phyloP scores from a whole-genome alignment of 2,797 vertebrate genomes.

The Chelmon rostratus region DNA sequence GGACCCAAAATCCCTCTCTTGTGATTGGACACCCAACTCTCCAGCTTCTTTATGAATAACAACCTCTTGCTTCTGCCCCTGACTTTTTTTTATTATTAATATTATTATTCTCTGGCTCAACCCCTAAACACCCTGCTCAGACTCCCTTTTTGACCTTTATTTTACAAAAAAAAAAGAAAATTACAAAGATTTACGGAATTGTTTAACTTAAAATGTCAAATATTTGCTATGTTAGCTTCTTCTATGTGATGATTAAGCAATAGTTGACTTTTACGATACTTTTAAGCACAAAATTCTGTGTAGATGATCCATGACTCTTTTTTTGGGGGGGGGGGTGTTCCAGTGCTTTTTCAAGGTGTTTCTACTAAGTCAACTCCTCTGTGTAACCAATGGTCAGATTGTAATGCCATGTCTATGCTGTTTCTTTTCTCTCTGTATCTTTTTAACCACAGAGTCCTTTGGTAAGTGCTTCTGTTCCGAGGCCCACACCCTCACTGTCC shows the following conservation, averaged over 20 bases:
- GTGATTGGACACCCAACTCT: conserved; percentile 68
- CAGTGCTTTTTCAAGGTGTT: conserved; percentile 85
- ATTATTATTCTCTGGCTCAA: conserved; percentile 72
- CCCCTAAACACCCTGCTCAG: conserved; percentile 60
- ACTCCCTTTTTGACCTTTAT: conserved; percentile 78
- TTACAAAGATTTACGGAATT: conserved; percentile 1
- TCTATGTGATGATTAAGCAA: conserved; percentile 42
- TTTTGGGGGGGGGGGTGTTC: conserved; percentile 61
- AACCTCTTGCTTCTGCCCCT: conserved; percentile 83
- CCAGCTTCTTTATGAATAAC: conserved; percentile 84
- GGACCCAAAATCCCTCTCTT: conserved; percentile 57
- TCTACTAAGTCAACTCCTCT: conserved; percentile 87
- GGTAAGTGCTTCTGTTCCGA: conserved; percentile 99
- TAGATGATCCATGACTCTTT: conserved; percentile 37
- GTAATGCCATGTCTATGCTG: conserved; percentile 99
- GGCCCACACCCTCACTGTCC: conserved; percentile 89
- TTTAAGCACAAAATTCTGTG: conserved; percentile 37
- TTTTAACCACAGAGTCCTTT: conserved; percentile 99
- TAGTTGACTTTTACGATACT: too few relatives aligned
- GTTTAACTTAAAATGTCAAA: conserved; percentile 37
- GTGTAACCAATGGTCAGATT: conserved; percentile 87
- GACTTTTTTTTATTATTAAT: conserved; percentile 66
- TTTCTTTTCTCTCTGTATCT: conserved; percentile 99
- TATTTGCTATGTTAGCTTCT: conserved; percentile 47
- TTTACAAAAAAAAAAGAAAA: conserved; percentile 17